Evolutionary conservation across 2,113 vertebrate species (phyloP).

Genomic region (Syngnathoides biaculeatus): DNA sequence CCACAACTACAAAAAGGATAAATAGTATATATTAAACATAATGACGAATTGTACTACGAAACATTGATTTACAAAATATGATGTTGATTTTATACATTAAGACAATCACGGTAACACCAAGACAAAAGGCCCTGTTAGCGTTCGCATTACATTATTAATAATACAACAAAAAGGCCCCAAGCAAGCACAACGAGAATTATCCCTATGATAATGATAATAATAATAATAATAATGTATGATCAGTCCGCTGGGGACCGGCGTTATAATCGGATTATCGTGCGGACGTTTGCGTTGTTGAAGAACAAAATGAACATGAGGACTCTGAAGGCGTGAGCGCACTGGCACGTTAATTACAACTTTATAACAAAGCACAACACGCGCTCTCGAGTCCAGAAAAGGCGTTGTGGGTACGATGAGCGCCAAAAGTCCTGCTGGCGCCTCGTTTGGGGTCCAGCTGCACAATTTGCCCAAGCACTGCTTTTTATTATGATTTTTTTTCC

Average conservation of each 20-base stretch:
- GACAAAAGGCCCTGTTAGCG: neutral
- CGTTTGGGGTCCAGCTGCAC: neutral
- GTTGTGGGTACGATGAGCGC: neutral
- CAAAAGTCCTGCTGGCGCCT: neutral
- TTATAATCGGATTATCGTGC: neutral
- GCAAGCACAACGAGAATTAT: neutral
- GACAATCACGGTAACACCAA: slow-evolving; percentile 1
- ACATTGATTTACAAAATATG: neutral
- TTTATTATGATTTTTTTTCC: neutral
- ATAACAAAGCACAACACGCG: neutral
- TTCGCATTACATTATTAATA: neutral
- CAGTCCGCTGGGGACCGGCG: neutral
- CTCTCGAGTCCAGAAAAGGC: neutral
- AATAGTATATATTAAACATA: neutral
- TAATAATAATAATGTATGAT: neutral
- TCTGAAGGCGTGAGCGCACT: neutral
- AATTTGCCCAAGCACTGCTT: neutral
- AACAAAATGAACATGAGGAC: neutral
- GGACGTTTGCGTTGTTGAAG: neutral
- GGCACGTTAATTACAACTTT: neutral
- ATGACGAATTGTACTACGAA: neutral
- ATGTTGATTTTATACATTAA: neutral
- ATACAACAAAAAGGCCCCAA: neutral
- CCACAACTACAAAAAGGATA: neutral
- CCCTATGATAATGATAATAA: neutral